Evolutionary conservation across 2,797 vertebrate species (phyloP).

Genomic region (Graptemys geographica): DNA sequence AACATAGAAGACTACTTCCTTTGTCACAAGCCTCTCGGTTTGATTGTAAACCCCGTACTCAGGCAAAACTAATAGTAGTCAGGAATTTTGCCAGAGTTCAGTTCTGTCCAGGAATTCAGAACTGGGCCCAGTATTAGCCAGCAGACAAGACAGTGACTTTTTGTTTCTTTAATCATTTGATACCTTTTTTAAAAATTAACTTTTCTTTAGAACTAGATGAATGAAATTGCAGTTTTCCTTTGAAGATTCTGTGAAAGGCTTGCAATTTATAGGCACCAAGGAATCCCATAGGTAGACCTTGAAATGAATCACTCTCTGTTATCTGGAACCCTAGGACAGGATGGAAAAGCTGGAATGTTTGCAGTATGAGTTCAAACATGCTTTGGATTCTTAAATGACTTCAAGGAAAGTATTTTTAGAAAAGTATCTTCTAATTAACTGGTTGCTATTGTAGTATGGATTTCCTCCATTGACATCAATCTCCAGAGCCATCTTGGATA

Average conservation of each 20-base stretch:
- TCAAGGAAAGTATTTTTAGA: constrained; percentile 64
- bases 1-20: constrained; percentile 2
- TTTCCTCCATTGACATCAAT: constrained; percentile 81
- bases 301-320: constrained; percentile 67
- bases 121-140: background rate
- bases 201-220: constrained; percentile 44
- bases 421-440: constrained; percentile 70
- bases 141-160: background rate
- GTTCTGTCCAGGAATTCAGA: background rate
- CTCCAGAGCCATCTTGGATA: constrained; percentile 90
- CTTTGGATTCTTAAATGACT: constrained; percentile 78
- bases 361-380: constrained; percentile 60
- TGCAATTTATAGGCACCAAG: constrained; percentile 62
- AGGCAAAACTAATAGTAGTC: constrained; percentile 15
- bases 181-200: constrained; percentile 13
- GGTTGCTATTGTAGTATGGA: constrained; percentile 4
- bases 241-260: constrained; percentile 27
- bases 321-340: constrained; percentile 26
- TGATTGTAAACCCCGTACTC: background rate
- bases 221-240: constrained; percentile 30
- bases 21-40: background rate
- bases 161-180: background rate
- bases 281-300: constrained; percentile 59
- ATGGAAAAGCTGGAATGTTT: constrained; percentile 47
- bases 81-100: background rate